Percentiles rank a stretch among this genome's conserved stretches.
Conservation (phyloP, 23 tunicate genomes). For the Oikopleura dioica region DNA sequence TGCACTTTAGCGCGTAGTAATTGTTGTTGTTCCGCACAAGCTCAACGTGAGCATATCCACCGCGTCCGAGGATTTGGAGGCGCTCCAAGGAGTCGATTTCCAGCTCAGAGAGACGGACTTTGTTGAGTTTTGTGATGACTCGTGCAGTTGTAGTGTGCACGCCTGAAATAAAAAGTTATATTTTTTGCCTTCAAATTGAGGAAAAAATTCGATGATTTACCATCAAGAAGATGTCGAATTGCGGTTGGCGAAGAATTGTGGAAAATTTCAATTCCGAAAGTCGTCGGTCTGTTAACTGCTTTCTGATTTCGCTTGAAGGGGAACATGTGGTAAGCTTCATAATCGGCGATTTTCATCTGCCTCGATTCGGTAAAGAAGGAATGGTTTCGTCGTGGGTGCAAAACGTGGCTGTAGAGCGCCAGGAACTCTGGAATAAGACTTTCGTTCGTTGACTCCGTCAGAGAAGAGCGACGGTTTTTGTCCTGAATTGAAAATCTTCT, state of each 20-base stretch:
- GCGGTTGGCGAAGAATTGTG: background rate
- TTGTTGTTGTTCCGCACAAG: background rate
- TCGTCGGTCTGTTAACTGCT: background rate
- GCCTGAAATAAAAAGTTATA: too few relatives aligned
- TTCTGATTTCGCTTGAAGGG: background rate
- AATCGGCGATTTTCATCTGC: background rate
- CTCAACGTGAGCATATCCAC: conserved; percentile 7
- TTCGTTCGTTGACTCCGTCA: too few relatives aligned
- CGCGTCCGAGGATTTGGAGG: background rate
- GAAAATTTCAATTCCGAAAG: background rate
- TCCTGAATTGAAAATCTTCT: background rate
- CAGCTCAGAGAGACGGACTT: background rate
- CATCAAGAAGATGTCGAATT: too few relatives aligned
- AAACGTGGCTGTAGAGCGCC: background rate
- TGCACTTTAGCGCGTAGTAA: conserved; percentile 2
- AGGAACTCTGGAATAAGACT: background rate
- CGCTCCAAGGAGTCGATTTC: background rate
- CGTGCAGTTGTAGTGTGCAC: background rate
- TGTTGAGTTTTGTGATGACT: background rate
- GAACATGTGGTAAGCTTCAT: background rate
- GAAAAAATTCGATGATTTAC: too few relatives aligned
- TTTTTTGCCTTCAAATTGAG: too few relatives aligned
- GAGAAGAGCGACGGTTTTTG: too few relatives aligned
- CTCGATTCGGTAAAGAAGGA: background rate
- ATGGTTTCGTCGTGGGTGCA: background rate